phyloP scores from a whole-genome alignment of 2,797 vertebrate genomes.

The Morelia viridis region DNA sequence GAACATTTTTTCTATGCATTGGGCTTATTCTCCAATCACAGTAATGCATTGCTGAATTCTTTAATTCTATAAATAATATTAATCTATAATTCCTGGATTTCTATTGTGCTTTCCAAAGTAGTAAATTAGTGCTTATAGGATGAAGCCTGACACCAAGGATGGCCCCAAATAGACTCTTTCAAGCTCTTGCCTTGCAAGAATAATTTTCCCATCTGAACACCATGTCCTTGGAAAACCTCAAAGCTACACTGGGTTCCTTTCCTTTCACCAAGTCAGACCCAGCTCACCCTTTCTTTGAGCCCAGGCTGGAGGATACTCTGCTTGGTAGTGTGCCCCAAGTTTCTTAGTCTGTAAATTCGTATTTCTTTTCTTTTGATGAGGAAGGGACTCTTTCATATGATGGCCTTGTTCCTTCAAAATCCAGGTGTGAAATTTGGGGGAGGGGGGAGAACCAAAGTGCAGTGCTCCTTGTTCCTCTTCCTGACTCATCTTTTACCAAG shows the following conservation, averaged over 20 bases:
- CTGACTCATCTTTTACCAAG: too few relatives aligned
- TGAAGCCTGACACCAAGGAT: background rate
- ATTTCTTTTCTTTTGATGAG: background rate
- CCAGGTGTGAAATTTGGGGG: too few relatives aligned
- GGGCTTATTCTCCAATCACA: background rate
- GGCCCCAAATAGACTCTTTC: background rate
- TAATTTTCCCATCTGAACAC: background rate
- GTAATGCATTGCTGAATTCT: background rate
- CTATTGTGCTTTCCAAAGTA: background rate
- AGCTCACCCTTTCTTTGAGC: background rate
- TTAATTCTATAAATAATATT: background rate
- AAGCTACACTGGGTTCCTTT: background rate
- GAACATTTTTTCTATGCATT: background rate
- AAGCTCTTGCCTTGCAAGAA: background rate
- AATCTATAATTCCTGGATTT: background rate
- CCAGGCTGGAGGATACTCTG: background rate
- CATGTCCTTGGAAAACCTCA: too few relatives aligned
- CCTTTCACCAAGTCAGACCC: background rate
- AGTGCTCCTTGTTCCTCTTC: too few relatives aligned
- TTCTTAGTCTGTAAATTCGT: background rate
- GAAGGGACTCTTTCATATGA: background rate
- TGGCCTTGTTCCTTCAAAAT: too few relatives aligned
- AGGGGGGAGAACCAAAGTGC: too few relatives aligned
- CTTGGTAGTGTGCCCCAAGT: background rate
- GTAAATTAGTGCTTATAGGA: background rate